phyloP scores from a whole-genome alignment of 2,113 vertebrate species.

The Brachypteracias leptosomus region DNA sequence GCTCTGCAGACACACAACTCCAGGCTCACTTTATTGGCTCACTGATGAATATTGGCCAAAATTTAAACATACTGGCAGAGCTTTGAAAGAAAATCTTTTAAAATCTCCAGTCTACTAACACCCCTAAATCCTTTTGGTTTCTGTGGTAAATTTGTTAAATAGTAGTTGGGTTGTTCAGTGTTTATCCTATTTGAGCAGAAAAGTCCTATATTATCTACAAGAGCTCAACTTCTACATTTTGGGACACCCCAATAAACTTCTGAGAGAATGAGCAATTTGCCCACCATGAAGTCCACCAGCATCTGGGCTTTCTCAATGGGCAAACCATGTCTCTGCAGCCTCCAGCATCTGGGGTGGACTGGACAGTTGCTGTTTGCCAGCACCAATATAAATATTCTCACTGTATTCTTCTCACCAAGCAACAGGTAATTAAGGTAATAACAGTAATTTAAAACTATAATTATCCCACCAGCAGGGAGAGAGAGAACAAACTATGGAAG shows the following conservation, averaged over 20 bases:
- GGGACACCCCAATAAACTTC: background rate
- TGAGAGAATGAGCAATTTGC: background rate
- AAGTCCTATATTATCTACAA: background rate
- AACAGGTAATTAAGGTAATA: background rate
- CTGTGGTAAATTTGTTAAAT: background rate
- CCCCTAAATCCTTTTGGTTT: background rate
- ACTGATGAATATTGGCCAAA: background rate
- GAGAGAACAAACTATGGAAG: background rate
- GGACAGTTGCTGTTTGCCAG: background rate
- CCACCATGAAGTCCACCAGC: background rate
- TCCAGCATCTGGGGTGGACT: background rate
- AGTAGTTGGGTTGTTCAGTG: background rate
- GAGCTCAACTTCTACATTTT: background rate
- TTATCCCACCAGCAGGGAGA: background rate
- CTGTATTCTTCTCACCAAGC: background rate
- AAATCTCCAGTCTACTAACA: background rate
- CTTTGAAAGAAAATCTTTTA: background rate
- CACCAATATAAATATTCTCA: background rate
- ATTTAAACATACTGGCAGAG: background rate
- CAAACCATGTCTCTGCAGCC: background rate
- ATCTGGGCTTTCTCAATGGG: background rate
- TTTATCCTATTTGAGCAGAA: background rate
- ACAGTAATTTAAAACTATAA: background rate
- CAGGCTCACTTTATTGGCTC: background rate
- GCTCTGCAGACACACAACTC: background rate